These are phyloP conservation scores for Strigops habroptila DNA, from an alignment of 2,113 vertebrate genomes.

Conservation along the genomic window DNA sequence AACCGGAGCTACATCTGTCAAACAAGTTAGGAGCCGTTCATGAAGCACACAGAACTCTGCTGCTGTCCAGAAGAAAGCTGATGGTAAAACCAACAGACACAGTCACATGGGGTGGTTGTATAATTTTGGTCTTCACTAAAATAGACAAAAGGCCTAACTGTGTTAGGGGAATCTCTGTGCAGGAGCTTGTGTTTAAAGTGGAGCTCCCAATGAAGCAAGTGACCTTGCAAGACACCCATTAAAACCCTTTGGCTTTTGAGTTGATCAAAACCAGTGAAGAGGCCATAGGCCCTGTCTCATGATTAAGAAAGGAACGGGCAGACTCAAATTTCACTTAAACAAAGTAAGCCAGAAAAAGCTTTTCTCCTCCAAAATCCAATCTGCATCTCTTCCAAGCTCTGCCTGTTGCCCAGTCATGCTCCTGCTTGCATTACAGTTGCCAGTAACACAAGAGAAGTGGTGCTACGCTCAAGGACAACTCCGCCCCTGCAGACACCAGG, in stretches of 20 bases:
- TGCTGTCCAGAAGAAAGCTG: neutral
- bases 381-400: neutral
- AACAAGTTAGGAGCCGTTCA: neutral
- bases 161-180: neutral
- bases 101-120: neutral
- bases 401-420: neutral
- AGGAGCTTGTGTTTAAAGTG: neutral
- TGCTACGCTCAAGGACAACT: fast-evolving
- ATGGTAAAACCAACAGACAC: neutral
- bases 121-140: neutral
- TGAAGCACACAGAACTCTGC: neutral
- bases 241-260: neutral
- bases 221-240: neutral
- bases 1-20: neutral
- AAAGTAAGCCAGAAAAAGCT: neutral
- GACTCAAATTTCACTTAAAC: neutral
- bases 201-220: neutral
- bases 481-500: neutral
- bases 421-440: neutral
- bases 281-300: neutral
- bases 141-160: neutral
- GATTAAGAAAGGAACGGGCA: neutral
- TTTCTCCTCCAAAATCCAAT: neutral
- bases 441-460: neutral
- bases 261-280: neutral